A percentile compares a stretch with the other conserved stretches of the same genome.
These are phyloP conservation scores for Chrosomus eos DNA, from an alignment of 2,797 vertebrate genomes.

Conservation along the genomic window DNA sequence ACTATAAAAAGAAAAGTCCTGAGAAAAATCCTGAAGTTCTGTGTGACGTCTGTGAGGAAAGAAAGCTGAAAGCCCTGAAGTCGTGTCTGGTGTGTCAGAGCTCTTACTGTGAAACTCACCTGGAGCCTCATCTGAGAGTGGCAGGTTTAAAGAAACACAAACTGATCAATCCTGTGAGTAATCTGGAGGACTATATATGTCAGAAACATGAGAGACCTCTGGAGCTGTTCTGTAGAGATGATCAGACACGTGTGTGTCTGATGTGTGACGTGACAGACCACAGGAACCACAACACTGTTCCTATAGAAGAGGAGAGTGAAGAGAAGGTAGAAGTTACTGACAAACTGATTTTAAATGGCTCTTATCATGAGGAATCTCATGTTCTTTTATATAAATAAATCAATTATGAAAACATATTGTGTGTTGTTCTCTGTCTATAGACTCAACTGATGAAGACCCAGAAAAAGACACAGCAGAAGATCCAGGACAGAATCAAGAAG, in stretches of 20 bases:
- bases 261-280: fast-evolving
- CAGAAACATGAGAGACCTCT: neutral
- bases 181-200: neutral
- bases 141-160: neutral
- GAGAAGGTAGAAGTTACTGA: neutral
- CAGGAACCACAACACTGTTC: neutral
- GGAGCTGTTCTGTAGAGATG: conserved; percentile 1
- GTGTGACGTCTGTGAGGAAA: too few species aligned
- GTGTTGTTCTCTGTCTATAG: neutral
- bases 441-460: too few species aligned
- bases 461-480: neutral
- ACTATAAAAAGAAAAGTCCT: too few species aligned
- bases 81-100: neutral
- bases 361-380: neutral
- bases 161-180: neutral
- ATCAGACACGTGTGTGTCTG: neutral
- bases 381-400: neutral
- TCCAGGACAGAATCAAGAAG: neutral
- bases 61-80: too few species aligned
- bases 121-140: neutral
- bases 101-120: conserved; percentile 22
- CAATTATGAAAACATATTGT: too few species aligned
- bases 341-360: neutral
- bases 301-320: neutral
- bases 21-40: too few species aligned